These are phyloP conservation scores for Coracias cyanogaster DNA, from an alignment of 2,797 vertebrate genomes.

Conservation along the genomic window DNA sequence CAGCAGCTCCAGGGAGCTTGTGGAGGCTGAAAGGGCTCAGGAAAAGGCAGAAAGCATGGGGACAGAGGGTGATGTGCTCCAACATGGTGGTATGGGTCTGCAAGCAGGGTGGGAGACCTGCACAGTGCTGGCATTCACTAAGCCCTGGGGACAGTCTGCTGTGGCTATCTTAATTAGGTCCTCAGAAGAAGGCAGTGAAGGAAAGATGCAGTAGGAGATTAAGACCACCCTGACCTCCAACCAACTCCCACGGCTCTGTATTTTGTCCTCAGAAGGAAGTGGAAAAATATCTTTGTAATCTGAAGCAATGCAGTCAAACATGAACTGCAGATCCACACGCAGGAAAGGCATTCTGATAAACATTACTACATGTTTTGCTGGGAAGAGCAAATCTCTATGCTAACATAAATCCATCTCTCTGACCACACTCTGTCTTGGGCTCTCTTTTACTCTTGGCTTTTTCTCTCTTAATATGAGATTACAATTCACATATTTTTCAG, in stretches of 20 bases:
- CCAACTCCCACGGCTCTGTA: neutral
- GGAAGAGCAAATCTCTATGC: neutral
- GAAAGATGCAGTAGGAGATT: constrained; percentile 18
- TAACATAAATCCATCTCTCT: neutral
- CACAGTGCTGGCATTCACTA: neutral
- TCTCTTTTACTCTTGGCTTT: neutral
- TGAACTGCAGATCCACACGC: neutral
- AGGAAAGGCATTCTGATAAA: neutral
- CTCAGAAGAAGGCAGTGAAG: neutral
- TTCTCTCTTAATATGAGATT: neutral
- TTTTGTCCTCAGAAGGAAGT: neutral
- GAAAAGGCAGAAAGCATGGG: neutral
- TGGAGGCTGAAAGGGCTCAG: neutral
- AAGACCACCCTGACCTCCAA: constrained; percentile 40
- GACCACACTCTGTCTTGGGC: neutral
- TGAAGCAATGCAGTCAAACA: neutral
- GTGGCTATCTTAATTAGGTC: neutral
- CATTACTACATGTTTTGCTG: accelerated
- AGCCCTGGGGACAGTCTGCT: neutral
- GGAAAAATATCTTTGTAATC: neutral
- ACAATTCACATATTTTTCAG: neutral
- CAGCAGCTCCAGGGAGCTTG: neutral
- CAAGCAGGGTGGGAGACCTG: neutral
- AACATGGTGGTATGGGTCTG: neutral
- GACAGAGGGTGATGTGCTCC: neutral